Conservation (phyloP, 2,888 invertebrate genomes). For the Spodoptera picta region DNA sequence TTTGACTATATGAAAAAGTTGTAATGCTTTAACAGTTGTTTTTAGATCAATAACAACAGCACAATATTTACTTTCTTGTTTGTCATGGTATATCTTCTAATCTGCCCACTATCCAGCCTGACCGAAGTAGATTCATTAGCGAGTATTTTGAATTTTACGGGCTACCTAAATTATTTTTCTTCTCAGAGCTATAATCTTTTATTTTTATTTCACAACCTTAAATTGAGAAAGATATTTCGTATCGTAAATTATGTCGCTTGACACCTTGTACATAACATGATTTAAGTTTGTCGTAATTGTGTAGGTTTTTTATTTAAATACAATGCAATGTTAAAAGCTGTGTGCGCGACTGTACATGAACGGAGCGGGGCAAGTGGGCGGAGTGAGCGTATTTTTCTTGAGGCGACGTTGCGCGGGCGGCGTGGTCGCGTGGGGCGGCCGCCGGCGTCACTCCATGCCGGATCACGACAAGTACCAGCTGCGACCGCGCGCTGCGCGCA, state of each 20-base stretch:
- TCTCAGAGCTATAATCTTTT: background rate
- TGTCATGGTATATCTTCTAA: background rate
- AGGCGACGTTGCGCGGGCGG: conserved; percentile 72
- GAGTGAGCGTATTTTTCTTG: conserved; percentile 77
- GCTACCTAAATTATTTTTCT: background rate
- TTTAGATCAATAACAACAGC: too few species aligned
- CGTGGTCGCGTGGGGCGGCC: conserved; percentile 59
- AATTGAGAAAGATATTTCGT: background rate
- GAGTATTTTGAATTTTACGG: too few species aligned
- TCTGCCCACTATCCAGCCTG: too few species aligned
- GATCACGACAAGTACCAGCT: conserved; percentile 88
- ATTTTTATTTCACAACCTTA: background rate
- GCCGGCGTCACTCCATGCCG: conserved; percentile 81
- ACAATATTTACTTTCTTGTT: background rate
- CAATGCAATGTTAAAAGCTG: conserved; percentile 49
- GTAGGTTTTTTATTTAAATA: conserved; percentile 50
- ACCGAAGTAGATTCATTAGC: too few species aligned
- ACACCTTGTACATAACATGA: conserved; percentile 20
- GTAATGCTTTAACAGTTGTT: too few species aligned
- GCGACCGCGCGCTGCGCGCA: conserved; percentile 85
- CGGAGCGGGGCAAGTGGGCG: conserved; percentile 83
- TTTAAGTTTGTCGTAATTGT: conserved; percentile 41
- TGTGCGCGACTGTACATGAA: conserved; percentile 78
- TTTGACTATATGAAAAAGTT: too few species aligned
- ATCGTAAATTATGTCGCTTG: conserved; percentile 20